Evolutionary conservation across 92 coral and sea anemone species (phyloP), one percentile per base, ranked within the genome.

Genomic region (Siderastrea siderea): DNA sequence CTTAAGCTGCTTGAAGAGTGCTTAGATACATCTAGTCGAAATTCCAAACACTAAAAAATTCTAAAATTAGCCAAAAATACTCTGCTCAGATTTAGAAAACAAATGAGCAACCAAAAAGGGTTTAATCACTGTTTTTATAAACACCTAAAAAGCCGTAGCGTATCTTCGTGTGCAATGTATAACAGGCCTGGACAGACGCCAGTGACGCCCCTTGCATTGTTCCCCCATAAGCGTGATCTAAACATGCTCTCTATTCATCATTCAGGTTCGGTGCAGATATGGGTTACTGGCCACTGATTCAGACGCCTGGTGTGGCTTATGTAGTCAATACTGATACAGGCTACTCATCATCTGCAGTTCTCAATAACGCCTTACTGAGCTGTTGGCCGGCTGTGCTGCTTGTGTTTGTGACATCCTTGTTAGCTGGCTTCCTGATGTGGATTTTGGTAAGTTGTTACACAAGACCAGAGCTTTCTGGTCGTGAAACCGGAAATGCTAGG

Each of bases 251-350:
- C 4, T 1, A 51, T 74, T 57, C 11, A 3, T 3, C 44, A 10
- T 14, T 51, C 13, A 51, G 63, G 47, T 51, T 51, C 26, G 80
- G 79, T 13, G 64, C 38, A 16, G 87, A 84, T 0, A 38, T 59
- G n/a, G 76, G 71, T 7, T 75, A 72, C 58, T 84, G 71, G 67
- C 92, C 84, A 71, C 88, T 94, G 44, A 91, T 94, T 47, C 90
- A 90, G 84, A 89, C 95, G 1, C 94, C 98, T 9, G 98, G 98
- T 1, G 91, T 92, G 50, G 95, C 89, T 68, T 92, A 89, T 86
- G n/a, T 75, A 72, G 45, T 55, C 68, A 48, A 87, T 16, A 82
- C 90, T 71, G 91, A 75, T 47, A 15, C 63, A 48, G 78, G 86
- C 3, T 3, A 38, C 7, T 74, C 91, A 7, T 49, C 92, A 1